Evolutionary conservation across 2,888 invertebrate species (phyloP).

Genomic region (Mesorhabditis belari): DNA sequence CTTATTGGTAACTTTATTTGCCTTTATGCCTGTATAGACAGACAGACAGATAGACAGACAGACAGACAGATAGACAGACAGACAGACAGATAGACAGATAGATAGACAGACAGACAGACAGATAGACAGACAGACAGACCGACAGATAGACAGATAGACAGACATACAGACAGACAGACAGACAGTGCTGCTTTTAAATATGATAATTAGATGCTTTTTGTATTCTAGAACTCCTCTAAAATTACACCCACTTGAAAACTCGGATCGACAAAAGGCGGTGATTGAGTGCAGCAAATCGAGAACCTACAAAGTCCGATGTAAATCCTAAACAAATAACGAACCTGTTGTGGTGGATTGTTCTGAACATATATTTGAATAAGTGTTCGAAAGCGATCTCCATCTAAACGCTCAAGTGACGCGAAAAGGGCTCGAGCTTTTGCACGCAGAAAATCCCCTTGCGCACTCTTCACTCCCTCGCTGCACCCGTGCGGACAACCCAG

Average conservation of each 20-base stretch:
- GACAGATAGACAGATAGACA: too few relatives aligned
- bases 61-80: too few relatives aligned
- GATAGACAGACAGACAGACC: too few relatives aligned
- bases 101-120: too few relatives aligned
- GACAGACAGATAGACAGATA: too few relatives aligned
- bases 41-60: too few relatives aligned
- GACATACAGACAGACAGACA: too few relatives aligned
- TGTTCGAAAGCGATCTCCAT: conserved; percentile 63
- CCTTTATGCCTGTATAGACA: too few relatives aligned
- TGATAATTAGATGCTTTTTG: too few relatives aligned
- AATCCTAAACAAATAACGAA: neutral
- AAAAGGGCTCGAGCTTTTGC: conserved; percentile 53
- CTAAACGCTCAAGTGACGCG: conserved; percentile 25
- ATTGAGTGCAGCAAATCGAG: conserved; percentile 90
- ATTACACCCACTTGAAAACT: conserved; percentile 13
- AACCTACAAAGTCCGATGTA: conserved; percentile 6
- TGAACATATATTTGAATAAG: conserved; percentile 69
- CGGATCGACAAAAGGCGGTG: conserved; percentile 74
- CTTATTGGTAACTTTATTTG: too few relatives aligned
- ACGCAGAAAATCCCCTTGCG: conserved; percentile 80
- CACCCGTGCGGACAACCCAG: conserved; percentile 93
- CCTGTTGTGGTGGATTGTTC: conserved; percentile 65
- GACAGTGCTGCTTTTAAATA: too few relatives aligned
- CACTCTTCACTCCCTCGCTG: conserved; percentile 71
- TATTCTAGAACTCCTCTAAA: neutral